Conservation (phyloP, 2,888 invertebrate species). For the Drosophila falleni region DNA sequence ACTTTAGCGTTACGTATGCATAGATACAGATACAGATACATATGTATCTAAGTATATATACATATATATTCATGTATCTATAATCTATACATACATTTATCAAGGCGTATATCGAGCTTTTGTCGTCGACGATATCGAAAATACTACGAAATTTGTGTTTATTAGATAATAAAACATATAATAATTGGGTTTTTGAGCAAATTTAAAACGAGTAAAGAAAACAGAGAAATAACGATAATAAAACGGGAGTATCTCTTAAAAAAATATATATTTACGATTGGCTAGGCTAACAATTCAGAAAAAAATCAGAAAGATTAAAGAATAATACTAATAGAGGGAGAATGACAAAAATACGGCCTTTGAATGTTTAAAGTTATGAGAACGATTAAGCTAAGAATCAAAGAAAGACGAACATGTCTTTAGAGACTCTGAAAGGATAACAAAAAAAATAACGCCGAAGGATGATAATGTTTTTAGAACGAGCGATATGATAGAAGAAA, state of each 20-base stretch:
- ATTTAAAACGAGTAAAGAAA: background rate
- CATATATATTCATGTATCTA: background rate
- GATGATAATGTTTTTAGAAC: too few species aligned
- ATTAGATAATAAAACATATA: slow-evolving; percentile 45
- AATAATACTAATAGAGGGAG: background rate
- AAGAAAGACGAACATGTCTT: background rate
- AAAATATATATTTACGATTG: too few species aligned
- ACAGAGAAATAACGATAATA: background rate
- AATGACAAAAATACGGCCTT: background rate
- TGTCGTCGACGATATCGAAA: slow-evolving; percentile 21
- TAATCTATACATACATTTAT: slow-evolving; percentile 4
- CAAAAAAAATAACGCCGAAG: too few species aligned
- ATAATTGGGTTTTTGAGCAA: slow-evolving; percentile 27
- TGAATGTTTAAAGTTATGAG: background rate
- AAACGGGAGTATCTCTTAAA: background rate
- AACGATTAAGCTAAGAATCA: background rate
- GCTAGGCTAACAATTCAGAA: too few species aligned
- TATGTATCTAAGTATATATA: slow-evolving; percentile 5
- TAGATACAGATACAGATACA: slow-evolving; percentile 17
- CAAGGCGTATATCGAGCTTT: slow-evolving; percentile 16
- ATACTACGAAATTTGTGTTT: slow-evolving; percentile 34
- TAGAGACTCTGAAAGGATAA: background rate
- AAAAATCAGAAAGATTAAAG: background rate
- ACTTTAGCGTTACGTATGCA: slow-evolving; percentile 16
- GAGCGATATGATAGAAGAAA: too few species aligned